Base-by-base conservation (phyloP, 2,113 vertebrate genomes). In the Nothobranchius kuhntae region DNA sequence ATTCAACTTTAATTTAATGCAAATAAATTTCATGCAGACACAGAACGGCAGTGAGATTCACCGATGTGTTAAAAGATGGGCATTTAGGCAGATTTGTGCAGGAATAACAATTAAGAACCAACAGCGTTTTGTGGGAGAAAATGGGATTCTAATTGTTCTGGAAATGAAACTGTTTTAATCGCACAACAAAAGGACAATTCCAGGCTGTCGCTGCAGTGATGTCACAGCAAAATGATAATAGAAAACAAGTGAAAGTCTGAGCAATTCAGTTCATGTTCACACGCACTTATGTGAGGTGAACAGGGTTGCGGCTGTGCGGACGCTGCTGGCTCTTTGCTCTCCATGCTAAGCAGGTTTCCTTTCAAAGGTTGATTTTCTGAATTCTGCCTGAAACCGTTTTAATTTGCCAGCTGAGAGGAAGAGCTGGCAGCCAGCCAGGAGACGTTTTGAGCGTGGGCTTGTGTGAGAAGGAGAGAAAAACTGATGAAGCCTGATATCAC, bases 331-430 rank as follows among this genome's bases (percentile, higher is more conserved):
- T 62, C 13, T 24, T 52, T 7, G 35, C 36, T 70, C 42, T 24
- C n/a, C 80, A 78, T 83, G 56, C 47, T 67, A 73, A 77, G 13
- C 46, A 67, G 68, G 14, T n/a, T 30, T 81, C 58, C 67, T 68
- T 82, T 86, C 72, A 77, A 44, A 12, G 30, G 11, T 24, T 17
- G 10, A 42, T 73, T 84, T 87, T 78, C 78, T 68, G 68, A 47
- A 68, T 80, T 71, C 71, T 69, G 48, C 69, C 45, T 80, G 61
- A 57, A 72, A 52, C 64, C 59, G 59, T 50, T 13, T 77, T 24
- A 66, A 46, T 82, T 68, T 46, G 24, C 71, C 72, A 71, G 65
- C 77, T 68, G 75, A 73, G 44, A 50, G n/a, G 47, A 71, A 65
- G 47, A 11, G 0, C 50, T 77, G 77, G 65, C 69, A 14, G 47